Base-by-base conservation (phyloP, 2,113 vertebrate species). In the Puma concolor region DNA sequence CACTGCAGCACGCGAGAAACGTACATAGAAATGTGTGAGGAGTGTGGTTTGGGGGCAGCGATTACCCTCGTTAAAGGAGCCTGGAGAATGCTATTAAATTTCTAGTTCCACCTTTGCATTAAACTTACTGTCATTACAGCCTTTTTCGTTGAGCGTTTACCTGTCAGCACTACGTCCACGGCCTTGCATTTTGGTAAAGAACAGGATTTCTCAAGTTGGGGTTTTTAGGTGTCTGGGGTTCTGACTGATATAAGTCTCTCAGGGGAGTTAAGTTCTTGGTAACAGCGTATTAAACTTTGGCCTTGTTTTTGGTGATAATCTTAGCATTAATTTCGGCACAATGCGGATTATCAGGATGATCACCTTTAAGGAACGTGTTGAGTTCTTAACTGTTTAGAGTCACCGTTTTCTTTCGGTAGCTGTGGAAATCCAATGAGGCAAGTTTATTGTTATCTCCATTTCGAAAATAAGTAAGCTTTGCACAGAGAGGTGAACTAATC, bases 391-490 rank as follows among this genome's bases (percentile, higher is more conserved):
- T 88, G 27, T 95, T 86, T 16, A 52, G 3, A 83, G 17, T 94
- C 94, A 67, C 13, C 14, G 52, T 89, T 84, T 95, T 91, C 27
- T 86, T 97, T 93, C 72, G 63, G 72, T 29, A 57, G 23, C 60
- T 48, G 3, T 44, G 21, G n/a, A 57, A 88, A 64, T 86, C 27
- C n/a, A 89, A 33, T 50, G 36, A 91, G 33, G 27, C 27, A 38
- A 38, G 25, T 66, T 85, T 76, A 27, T 71, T 93, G 66, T 84
- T 84, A 63, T 74, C 12, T 57, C 14, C 50, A 69, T 93, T 97
- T 96, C 80, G 76, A 97, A 90, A 48, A 21, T 88, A 74, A 91
- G 8, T 79, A 88, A 91, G 52, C 14, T 80, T 94, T 94, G 23
- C 17, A 13, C 19, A 83, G 81, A n/a, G 44, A 89, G 29, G n/a